These are phyloP conservation scores for Brachypodius melanocephalos DNA, from an alignment of 2,113 vertebrate genomes.

Conservation along the genomic window DNA sequence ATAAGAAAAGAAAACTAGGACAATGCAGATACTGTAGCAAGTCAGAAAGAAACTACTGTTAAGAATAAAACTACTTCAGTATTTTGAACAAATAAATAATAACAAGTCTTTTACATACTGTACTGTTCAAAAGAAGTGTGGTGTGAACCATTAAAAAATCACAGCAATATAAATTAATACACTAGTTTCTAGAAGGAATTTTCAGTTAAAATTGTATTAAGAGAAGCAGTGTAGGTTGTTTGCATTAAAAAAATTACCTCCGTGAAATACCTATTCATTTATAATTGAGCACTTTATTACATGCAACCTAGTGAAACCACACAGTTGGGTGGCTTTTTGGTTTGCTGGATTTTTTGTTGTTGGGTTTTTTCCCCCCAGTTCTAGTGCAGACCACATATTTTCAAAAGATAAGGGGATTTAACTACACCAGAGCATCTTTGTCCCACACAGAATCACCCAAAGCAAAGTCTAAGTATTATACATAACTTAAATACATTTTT, in stretches of 20 bases:
- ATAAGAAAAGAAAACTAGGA: slow-evolving; percentile 56
- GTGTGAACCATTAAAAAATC: background rate
- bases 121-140: background rate
- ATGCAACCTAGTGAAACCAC: background rate
- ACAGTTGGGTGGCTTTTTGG: fast-evolving
- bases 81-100: background rate
- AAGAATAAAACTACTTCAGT: slow-evolving; percentile 14
- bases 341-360: background rate
- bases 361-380: background rate
- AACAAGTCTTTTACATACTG: background rate
- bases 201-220: background rate
- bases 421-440: background rate
- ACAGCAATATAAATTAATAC: background rate
- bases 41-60: slow-evolving; percentile 42
- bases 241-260: background rate
- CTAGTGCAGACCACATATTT: background rate
- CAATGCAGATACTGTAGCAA: slow-evolving; percentile 53
- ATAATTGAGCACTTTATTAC: background rate
- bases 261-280: background rate
- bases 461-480: background rate
- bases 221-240: background rate
- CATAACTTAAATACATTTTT: too few species aligned
- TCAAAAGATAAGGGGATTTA: background rate
- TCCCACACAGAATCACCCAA: background rate
- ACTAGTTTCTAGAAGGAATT: background rate